phyloP scores from a whole-genome alignment of 2,113 vertebrate genomes.

The Piprites chloris region DNA sequence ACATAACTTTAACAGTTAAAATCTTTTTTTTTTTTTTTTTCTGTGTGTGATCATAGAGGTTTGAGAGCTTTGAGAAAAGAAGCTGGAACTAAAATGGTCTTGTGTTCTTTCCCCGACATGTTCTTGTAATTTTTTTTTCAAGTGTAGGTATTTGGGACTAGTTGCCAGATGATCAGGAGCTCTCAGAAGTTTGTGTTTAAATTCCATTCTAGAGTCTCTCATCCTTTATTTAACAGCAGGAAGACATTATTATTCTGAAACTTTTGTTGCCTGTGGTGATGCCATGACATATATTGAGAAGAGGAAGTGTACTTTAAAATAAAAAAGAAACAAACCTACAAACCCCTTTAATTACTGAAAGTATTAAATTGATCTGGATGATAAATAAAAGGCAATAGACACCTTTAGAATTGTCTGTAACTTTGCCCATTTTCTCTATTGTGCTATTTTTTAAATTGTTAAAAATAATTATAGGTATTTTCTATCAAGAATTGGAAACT shows the following conservation, averaged over 20 bases:
- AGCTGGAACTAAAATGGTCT: background rate
- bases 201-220: background rate
- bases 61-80: background rate
- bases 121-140: background rate
- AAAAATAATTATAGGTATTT: background rate
- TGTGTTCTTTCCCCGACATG: background rate
- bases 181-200: background rate
- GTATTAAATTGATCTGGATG: background rate
- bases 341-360: background rate
- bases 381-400: background rate
- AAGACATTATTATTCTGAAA: background rate
- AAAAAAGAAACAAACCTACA: background rate
- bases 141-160: background rate
- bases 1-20: background rate
- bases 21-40: background rate
- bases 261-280: background rate
- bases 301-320: background rate
- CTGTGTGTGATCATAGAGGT: no score
- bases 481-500: background rate
- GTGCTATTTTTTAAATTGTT: background rate
- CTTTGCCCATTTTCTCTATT: background rate
- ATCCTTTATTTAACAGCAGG: background rate
- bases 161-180: background rate
- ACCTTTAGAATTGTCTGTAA: background rate
- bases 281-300: background rate